These are phyloP conservation scores for Mirza zaza DNA, from an alignment of 2,113 vertebrate genomes.

Conservation along the genomic window DNA sequence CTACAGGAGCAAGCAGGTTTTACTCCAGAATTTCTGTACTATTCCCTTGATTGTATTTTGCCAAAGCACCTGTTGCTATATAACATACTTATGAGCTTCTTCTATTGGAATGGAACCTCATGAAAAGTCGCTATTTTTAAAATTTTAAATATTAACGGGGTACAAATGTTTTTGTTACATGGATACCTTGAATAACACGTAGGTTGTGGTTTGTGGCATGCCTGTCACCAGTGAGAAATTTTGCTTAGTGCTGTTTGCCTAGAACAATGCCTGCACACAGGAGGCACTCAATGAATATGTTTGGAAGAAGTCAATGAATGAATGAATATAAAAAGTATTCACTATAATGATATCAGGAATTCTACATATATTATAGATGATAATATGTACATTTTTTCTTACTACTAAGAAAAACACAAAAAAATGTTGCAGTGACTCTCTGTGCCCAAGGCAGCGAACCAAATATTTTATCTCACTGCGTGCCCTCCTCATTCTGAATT, in stretches of 20 bases:
- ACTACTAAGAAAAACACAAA: background rate
- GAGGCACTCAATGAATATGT: background rate
- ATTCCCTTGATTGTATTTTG: background rate
- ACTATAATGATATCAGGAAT: background rate
- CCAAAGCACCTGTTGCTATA: background rate
- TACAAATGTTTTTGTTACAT: no score
- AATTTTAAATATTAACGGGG: no score
- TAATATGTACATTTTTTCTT: background rate
- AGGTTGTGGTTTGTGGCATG: no score
- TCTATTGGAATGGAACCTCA: background rate
- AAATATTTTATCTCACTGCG: background rate
- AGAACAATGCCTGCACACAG: background rate
- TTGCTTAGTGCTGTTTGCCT: background rate
- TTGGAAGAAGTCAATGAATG: background rate
- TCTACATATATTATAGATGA: background rate
- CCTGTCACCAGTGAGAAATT: background rate
- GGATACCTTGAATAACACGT: no score
- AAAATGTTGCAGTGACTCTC: background rate
- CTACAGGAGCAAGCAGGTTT: background rate
- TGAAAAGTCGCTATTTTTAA: background rate
- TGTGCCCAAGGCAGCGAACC: background rate
- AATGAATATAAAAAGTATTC: background rate
- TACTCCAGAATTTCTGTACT: background rate
- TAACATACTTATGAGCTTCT: background rate
- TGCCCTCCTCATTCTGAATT: slow-evolving; percentile 17